Percentiles rank a stretch among this genome's conserved stretches.
These are phyloP conservation scores for Agrilus cyanescens DNA, from an alignment of 2,888 invertebrate genomes.

Conservation along the genomic window DNA sequence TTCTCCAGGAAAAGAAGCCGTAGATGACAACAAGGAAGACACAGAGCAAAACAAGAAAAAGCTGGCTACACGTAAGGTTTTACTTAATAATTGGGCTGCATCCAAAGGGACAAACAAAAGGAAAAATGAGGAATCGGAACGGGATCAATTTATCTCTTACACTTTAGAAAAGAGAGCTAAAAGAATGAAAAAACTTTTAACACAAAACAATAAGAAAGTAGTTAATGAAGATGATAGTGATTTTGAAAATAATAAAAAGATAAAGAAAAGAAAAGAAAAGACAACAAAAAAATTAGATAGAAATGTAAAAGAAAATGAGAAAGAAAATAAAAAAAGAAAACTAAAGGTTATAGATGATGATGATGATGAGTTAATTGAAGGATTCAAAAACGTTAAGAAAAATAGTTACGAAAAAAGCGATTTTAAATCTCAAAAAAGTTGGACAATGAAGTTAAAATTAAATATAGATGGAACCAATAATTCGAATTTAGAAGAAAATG, in stretches of 20 bases:
- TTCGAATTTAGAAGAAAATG: slow-evolving; percentile 5
- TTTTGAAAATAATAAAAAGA: slow-evolving; percentile 9
- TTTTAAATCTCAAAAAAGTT: slow-evolving; percentile 10
- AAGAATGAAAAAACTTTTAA: slow-evolving; percentile 38
- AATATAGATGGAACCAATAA: slow-evolving; percentile 7
- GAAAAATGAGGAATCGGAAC: slow-evolving; percentile 44
- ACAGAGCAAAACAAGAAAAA: slow-evolving; percentile 23
- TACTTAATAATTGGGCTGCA: slow-evolving; percentile 51
- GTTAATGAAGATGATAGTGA: slow-evolving; percentile 9
- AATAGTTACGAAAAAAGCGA: slow-evolving; percentile 36
- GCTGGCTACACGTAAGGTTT: slow-evolving; percentile 36
- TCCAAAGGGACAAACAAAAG: slow-evolving; percentile 48
- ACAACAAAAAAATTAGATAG: neutral
- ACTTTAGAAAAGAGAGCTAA: slow-evolving; percentile 51
- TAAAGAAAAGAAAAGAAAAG: neutral
- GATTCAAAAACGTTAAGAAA: no score
- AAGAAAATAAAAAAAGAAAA: slow-evolving; percentile 8
- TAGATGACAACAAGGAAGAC: slow-evolving; percentile 25
- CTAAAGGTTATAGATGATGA: slow-evolving; percentile 5
- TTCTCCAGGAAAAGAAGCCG: slow-evolving; percentile 46
- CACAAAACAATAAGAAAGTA: slow-evolving; percentile 1
- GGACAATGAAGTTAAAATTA: slow-evolving; percentile 19
- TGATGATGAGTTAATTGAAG: no score
- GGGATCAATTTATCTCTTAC: slow-evolving; percentile 43
- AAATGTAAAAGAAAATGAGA: slow-evolving; percentile 10